phyloP scores from a whole-genome alignment of 2,888 invertebrate genomes.

The Hoplodrina ambigua region DNA sequence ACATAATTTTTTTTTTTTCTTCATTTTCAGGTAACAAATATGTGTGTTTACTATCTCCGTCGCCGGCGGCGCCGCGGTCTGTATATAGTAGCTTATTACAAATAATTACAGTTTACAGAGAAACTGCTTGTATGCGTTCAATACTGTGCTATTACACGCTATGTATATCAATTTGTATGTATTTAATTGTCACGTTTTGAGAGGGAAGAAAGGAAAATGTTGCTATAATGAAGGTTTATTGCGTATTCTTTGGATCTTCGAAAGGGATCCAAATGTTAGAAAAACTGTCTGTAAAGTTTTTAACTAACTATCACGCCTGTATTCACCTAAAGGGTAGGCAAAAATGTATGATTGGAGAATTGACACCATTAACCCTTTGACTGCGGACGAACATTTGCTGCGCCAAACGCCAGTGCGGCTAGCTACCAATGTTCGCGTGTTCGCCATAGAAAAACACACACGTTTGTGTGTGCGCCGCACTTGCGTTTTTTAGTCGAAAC shows the following conservation, averaged over 20 bases:
- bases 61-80: conserved; percentile 65
- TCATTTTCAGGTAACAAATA: conserved; percentile 44
- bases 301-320: not conserved
- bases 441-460: too few relatives aligned
- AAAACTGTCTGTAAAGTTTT: not conserved
- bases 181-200: conserved; percentile 7
- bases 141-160: conserved; percentile 35
- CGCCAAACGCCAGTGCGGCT: too few relatives aligned
- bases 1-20: not conserved
- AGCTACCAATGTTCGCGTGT: too few relatives aligned
- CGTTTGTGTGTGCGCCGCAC: too few relatives aligned
- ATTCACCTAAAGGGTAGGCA: too few relatives aligned
- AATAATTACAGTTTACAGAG: conserved; percentile 40
- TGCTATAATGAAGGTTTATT: not conserved
- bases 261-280: not conserved
- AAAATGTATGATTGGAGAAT: too few relatives aligned
- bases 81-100: conserved; percentile 61
- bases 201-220: conserved; percentile 1
- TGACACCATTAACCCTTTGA: too few relatives aligned
- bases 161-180: conserved; percentile 28
- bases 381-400: too few relatives aligned
- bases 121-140: conserved; percentile 35
- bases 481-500: too few relatives aligned
- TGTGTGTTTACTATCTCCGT: conserved; percentile 45
- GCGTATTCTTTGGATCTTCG: not conserved